Evolutionary conservation across 35 echinoderm and acorn worm genomes (phyloP).

Genomic region (Heliocidaris tuberculata): DNA sequence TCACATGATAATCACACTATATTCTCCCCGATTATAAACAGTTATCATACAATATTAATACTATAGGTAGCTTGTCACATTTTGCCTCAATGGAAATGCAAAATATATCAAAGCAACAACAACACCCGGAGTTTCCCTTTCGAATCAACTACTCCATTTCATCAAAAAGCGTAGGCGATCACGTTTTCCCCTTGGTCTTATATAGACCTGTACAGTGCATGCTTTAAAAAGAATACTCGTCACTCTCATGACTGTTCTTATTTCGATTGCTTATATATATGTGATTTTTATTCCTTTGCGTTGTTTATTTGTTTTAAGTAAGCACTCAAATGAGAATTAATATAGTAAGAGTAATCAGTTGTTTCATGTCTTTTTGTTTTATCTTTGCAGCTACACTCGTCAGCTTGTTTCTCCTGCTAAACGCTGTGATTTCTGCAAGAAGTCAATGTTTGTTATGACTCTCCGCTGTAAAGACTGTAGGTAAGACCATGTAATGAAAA

Average conservation of each 20-base stretch:
- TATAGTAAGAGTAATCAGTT: too few species aligned
- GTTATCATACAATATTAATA: too few species aligned
- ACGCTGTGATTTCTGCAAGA: constrained; percentile 90
- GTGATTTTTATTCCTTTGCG: neutral
- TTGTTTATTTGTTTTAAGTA: too few species aligned
- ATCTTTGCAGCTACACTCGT: constrained; percentile 80
- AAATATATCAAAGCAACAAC: too few species aligned
- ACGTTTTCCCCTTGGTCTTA: neutral
- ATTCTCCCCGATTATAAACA: too few species aligned
- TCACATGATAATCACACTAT: too few species aligned
- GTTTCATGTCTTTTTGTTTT: constrained; percentile 40
- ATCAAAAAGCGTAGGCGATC: neutral
- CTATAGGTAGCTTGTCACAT: too few species aligned
- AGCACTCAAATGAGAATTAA: neutral
- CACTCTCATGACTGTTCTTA: neutral
- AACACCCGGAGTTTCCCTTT: too few species aligned
- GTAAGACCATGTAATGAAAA: constrained; percentile 49
- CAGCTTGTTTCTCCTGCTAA: constrained; percentile 83
- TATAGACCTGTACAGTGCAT: too few species aligned
- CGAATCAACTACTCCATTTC: too few species aligned
- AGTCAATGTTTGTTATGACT: constrained; percentile 82
- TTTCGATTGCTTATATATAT: too few species aligned
- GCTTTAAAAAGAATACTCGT: neutral
- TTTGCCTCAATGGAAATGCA: too few species aligned
- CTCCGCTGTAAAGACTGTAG: constrained; percentile 93